phyloP scores from a whole-genome alignment of 2,797 vertebrate species.

The Apodemus agrarius region DNA sequence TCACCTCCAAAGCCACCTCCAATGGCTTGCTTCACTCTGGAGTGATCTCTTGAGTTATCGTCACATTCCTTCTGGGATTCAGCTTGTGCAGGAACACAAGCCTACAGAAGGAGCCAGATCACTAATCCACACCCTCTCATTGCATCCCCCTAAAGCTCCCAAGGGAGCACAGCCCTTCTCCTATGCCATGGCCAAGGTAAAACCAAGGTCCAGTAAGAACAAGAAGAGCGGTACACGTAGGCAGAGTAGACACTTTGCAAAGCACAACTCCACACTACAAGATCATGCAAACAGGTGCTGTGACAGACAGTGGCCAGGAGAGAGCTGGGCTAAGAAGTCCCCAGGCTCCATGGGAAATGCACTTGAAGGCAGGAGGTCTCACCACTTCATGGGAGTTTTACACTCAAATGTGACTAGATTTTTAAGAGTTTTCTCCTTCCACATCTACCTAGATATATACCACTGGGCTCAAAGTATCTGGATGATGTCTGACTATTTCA shows the following conservation, averaged over 20 bases:
- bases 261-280: not conserved
- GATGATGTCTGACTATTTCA: not conserved
- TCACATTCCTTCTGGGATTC: not conserved
- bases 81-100: not conserved
- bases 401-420: not conserved
- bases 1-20: not conserved
- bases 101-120: rapidly evolving
- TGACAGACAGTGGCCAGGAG: not conserved
- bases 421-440: not conserved
- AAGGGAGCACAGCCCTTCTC: not conserved
- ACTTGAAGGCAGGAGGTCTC: not conserved
- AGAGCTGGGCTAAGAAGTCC: not conserved
- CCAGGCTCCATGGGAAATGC: not conserved
- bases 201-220: too few relatives aligned
- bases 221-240: not conserved
- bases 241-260: not conserved
- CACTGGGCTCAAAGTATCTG: not conserved
- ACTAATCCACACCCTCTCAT: not conserved
- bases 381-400: not conserved
- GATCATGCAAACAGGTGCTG: not conserved
- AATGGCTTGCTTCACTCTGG: not conserved
- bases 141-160: not conserved
- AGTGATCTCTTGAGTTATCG: not conserved
- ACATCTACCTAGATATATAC: not conserved
- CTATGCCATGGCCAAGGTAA: not conserved